These are phyloP conservation scores for Cladorhizidae sp. DNA, from an alignment of 37 sponge, comb jelly and placozoan genomes.

Conservation along the genomic window DNA sequence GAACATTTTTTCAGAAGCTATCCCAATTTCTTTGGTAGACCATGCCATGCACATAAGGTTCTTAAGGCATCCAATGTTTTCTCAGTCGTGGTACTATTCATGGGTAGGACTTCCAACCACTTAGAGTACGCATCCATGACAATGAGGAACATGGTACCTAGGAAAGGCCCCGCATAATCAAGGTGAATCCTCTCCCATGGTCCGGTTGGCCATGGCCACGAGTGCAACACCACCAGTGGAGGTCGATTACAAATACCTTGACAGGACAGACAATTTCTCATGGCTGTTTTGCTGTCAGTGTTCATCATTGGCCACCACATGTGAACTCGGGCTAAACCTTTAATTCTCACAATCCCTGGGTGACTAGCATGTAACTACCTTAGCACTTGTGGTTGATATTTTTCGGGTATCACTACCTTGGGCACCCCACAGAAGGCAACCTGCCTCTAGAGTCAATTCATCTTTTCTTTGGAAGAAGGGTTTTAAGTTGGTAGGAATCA, in stretches of 20 bases:
- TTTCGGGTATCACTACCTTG: not conserved
- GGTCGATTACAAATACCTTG: not conserved
- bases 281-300: not conserved
- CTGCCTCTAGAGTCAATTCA: not conserved
- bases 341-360: not conserved
- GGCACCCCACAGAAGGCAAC: not conserved
- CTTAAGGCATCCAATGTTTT: not conserved
- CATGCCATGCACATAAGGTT: not conserved
- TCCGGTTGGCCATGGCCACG: slow-evolving; percentile 4
- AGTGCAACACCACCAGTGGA: not conserved
- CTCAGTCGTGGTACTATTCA: not conserved
- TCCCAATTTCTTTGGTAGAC: not conserved
- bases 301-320: slow-evolving; percentile 10
- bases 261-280: not conserved
- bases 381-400: not conserved
- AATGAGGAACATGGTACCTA: not conserved
- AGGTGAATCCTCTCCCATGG: slow-evolving; percentile 12
- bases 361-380: not conserved
- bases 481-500: not conserved
- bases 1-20: not conserved
- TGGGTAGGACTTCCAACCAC: not conserved
- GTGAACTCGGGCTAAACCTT: not conserved
- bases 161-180: not conserved
- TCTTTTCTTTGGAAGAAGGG: not conserved
- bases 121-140: slow-evolving; percentile 11